Evolutionary conservation across 1,140 invertebrate species (phyloP).

Genomic region (Sycobia sp.): DNA sequence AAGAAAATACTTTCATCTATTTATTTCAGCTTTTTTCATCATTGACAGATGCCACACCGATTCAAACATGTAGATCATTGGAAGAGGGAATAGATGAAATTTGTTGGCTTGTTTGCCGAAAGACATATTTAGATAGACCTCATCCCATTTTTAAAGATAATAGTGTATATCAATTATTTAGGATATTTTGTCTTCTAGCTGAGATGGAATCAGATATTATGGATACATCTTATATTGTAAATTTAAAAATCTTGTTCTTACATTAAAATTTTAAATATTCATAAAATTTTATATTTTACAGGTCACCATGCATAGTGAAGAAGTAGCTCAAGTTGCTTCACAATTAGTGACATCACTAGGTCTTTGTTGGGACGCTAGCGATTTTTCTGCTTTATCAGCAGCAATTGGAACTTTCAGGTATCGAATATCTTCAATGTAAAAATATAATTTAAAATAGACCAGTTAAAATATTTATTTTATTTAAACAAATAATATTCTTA

Average conservation of each 20-base stretch:
- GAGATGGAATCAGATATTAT: conserved; percentile 67
- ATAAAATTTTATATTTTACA: conserved; percentile 43
- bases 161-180: conserved; percentile 75
- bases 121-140: conserved; percentile 65
- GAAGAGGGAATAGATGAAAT: conserved; percentile 65
- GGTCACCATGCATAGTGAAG: conserved; percentile 70
- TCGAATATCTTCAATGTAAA: neutral
- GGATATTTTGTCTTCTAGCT: conserved; percentile 77
- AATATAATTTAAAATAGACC: neutral
- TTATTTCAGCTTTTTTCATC: conserved; percentile 50
- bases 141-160: conserved; percentile 67
- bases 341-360: conserved; percentile 71
- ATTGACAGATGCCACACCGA: conserved; percentile 47
- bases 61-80: conserved; percentile 43
- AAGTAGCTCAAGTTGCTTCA: conserved; percentile 70
- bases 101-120: conserved; percentile 79
- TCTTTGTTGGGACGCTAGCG: conserved; percentile 69
- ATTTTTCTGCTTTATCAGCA: conserved; percentile 69
- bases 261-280: neutral
- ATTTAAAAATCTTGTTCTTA: neutral
- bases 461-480: neutral
- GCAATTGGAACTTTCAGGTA: conserved; percentile 66
- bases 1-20: conserved; percentile 4
- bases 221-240: conserved; percentile 39
- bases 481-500: neutral